phyloP scores from a whole-genome alignment of 2,113 vertebrate genomes.

The Nyctereutes procyonoides region DNA sequence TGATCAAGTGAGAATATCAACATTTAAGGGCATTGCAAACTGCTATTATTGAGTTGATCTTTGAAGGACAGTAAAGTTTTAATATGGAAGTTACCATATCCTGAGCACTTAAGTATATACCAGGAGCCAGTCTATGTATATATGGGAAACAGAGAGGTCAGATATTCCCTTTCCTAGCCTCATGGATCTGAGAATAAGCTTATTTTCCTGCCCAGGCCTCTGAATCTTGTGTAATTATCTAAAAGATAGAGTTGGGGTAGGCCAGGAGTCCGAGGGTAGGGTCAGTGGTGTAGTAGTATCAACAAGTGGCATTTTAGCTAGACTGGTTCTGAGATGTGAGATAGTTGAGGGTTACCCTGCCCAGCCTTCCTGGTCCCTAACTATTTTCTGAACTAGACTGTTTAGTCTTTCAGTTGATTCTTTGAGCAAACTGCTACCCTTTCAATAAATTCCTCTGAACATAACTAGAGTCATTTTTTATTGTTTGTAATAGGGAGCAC shows the following conservation, averaged over 20 bases:
- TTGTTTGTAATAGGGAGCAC: not conserved
- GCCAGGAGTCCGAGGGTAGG: not conserved
- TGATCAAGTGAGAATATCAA: slow-evolving; percentile 16
- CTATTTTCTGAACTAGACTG: not conserved
- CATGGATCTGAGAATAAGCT: not conserved
- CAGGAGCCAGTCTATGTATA: not conserved
- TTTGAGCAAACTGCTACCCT: not conserved
- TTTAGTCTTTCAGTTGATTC: not conserved
- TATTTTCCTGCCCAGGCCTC: not conserved
- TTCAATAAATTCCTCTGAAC: not conserved
- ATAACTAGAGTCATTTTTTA: not conserved
- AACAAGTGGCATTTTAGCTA: not conserved
- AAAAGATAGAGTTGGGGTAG: not conserved
- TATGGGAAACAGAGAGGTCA: not conserved
- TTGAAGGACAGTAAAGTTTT: slow-evolving; percentile 38
- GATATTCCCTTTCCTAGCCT: not conserved
- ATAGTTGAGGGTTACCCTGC: not conserved
- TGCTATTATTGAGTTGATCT: not conserved
- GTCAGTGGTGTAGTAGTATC: not conserved
- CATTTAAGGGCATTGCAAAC: slow-evolving; percentile 36
- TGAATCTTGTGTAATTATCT: slow-evolving; percentile 20
- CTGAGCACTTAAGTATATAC: not conserved
- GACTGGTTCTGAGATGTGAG: not conserved
- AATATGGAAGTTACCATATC: not conserved
- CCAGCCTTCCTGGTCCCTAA: not conserved